Conservation (phyloP, 2,888 invertebrate species). For the Zygaena filipendulae region DNA sequence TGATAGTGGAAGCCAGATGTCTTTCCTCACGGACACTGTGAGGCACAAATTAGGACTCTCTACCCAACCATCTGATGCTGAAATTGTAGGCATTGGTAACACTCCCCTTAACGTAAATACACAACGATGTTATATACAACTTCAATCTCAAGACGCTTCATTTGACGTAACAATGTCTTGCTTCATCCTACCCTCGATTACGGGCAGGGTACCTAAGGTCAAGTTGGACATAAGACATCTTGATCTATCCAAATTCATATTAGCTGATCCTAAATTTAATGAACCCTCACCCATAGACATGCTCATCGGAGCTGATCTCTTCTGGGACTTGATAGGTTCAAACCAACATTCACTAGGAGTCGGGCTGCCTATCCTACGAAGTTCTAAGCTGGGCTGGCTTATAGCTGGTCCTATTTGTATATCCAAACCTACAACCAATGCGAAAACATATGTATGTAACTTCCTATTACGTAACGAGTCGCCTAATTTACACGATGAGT, state of each 20-base stretch:
- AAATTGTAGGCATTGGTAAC: constrained; percentile 9
- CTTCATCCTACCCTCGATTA: constrained; percentile 5
- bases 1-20: constrained; percentile 7
- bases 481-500: not conserved
- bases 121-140: not conserved
- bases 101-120: constrained; percentile 1
- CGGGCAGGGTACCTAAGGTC: constrained; percentile 6
- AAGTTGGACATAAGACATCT: constrained; percentile 4
- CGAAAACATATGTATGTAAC: constrained; percentile 1
- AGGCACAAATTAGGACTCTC: constrained; percentile 4
- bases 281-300: constrained; percentile 10
- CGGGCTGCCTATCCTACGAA: constrained; percentile 7
- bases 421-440: no score
- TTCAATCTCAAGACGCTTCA: not conserved
- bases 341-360: constrained; percentile 9
- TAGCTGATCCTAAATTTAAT: constrained; percentile 15
- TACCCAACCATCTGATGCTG: constrained; percentile 1
- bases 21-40: constrained; percentile 6
- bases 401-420: constrained; percentile 8
- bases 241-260: no score
- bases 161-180: not conserved
- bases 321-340: constrained; percentile 12
- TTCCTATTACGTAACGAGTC: not conserved
- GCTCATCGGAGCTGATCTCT: constrained; percentile 13
- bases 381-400: constrained; percentile 13